Conservation (phyloP, 1,140 invertebrate species). For the Ctenoplectra terminalis region DNA sequence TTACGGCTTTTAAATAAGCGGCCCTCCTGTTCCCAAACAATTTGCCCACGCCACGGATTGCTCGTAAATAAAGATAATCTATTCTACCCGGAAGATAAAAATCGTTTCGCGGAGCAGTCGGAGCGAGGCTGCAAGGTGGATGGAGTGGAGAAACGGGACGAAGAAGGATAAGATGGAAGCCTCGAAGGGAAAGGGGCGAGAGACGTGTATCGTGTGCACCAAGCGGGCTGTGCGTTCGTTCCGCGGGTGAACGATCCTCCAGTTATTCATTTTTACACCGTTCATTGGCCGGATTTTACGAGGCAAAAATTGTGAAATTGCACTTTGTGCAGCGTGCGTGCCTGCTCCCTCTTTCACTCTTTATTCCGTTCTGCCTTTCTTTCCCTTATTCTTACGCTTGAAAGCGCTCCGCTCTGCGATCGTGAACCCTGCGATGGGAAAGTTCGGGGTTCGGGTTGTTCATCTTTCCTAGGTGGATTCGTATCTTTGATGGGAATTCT, state of each 20-base stretch:
- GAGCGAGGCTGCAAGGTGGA: not conserved
- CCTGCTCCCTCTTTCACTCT: slow-evolving; percentile 32
- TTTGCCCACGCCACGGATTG: slow-evolving; percentile 80
- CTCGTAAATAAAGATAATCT: slow-evolving; percentile 84
- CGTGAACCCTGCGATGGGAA: not conserved
- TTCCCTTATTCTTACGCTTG: slow-evolving; percentile 31
- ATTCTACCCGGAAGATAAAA: slow-evolving; percentile 83
- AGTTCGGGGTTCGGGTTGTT: not conserved
- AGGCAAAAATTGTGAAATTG: slow-evolving; percentile 83
- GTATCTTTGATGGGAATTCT: not conserved
- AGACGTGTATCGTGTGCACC: slow-evolving; percentile 42
- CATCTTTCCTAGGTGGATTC: not conserved
- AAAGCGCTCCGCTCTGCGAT: not conserved
- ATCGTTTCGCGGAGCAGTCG: slow-evolving; percentile 59
- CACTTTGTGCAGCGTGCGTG: slow-evolving; percentile 74
- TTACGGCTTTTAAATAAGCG: slow-evolving; percentile 83
- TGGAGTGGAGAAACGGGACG: not conserved
- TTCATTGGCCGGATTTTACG: slow-evolving; percentile 82
- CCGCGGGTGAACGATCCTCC: slow-evolving; percentile 76
- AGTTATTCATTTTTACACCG: slow-evolving; percentile 81
- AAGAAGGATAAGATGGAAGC: slow-evolving; percentile 4
- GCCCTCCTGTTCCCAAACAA: slow-evolving; percentile 79
- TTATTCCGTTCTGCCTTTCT: slow-evolving; percentile 35
- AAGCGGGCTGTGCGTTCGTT: not conserved
- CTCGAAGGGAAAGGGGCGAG: slow-evolving; percentile 24